Conservation (phyloP, 2,113 vertebrate genomes). For the Lophius piscatorius region DNA sequence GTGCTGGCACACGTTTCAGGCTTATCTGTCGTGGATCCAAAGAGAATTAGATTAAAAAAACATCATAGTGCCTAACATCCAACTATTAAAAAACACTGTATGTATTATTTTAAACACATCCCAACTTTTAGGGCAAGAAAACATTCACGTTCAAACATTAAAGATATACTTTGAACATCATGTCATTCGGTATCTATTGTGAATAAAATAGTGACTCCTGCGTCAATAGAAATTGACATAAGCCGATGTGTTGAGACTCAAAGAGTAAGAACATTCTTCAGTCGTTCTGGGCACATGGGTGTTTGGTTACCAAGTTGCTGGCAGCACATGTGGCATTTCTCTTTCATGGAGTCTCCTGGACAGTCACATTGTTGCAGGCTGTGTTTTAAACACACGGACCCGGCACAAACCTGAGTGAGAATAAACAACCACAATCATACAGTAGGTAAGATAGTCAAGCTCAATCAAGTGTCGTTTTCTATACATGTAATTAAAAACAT, state of each 20-base stretch:
- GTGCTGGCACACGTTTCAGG: slow-evolving; percentile 79
- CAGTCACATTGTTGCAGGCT: slow-evolving; percentile 79
- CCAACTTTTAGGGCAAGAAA: too few species aligned
- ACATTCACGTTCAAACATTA: too few species aligned
- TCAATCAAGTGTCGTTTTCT: too few species aligned
- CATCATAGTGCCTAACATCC: background rate
- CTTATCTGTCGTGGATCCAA: slow-evolving; percentile 54
- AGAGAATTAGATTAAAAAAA: background rate
- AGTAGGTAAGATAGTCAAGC: background rate
- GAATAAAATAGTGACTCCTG: slow-evolving; percentile 24
- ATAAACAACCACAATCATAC: background rate
- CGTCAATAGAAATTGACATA: slow-evolving; percentile 29
- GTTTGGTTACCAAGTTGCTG: slow-evolving; percentile 75
- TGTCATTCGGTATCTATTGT: background rate
- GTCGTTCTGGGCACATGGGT: slow-evolving; percentile 1
- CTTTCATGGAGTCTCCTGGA: slow-evolving; percentile 63
- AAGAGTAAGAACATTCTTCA: slow-evolving; percentile 59
- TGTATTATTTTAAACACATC: too few species aligned
- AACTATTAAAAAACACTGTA: too few species aligned
- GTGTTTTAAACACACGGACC: slow-evolving; percentile 71
- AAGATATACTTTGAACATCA: background rate
- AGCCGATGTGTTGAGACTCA: slow-evolving; percentile 1
- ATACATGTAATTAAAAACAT: too few species aligned
- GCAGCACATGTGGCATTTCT: slow-evolving; percentile 83
- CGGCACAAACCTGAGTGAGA: slow-evolving; percentile 75